phyloP scores from a whole-genome alignment of 2,113 vertebrate genomes.

The Elaphurus davidianus region DNA sequence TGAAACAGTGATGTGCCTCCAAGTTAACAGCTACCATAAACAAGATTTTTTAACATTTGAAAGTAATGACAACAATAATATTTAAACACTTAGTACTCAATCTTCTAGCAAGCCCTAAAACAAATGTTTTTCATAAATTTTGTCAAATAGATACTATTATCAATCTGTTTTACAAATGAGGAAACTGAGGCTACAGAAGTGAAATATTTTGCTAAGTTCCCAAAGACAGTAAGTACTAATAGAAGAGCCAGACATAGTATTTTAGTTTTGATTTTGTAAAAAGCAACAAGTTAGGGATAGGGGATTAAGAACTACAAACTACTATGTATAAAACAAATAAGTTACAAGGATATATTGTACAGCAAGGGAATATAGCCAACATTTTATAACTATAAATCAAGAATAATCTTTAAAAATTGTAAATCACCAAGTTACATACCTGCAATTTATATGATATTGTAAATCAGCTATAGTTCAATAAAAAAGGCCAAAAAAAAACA shows the following conservation, averaged over 20 bases:
- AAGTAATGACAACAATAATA: slow-evolving; percentile 39
- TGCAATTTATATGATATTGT: neutral
- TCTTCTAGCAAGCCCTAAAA: slow-evolving; percentile 17
- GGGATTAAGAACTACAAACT: neutral
- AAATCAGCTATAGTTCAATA: neutral
- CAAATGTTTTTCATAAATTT: slow-evolving; percentile 38
- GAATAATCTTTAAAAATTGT: neutral
- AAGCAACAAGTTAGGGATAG: neutral
- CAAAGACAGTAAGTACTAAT: neutral
- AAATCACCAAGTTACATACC: neutral
- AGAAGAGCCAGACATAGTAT: neutral
- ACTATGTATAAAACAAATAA: neutral
- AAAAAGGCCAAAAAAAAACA: neutral
- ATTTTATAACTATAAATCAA: neutral
- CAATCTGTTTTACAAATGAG: slow-evolving; percentile 1
- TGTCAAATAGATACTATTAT: slow-evolving; percentile 28
- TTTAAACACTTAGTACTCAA: neutral
- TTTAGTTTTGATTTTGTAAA: slow-evolving; percentile 28
- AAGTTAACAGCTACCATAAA: slow-evolving; percentile 7
- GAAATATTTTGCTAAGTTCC: neutral
- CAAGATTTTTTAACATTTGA: slow-evolving; percentile 24
- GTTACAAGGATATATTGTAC: neutral
- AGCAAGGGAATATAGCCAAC: neutral
- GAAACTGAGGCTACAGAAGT: neutral
- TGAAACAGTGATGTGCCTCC: neutral